phyloP scores from a whole-genome alignment of 2,113 vertebrate species.

The Aepyceros melampus region DNA sequence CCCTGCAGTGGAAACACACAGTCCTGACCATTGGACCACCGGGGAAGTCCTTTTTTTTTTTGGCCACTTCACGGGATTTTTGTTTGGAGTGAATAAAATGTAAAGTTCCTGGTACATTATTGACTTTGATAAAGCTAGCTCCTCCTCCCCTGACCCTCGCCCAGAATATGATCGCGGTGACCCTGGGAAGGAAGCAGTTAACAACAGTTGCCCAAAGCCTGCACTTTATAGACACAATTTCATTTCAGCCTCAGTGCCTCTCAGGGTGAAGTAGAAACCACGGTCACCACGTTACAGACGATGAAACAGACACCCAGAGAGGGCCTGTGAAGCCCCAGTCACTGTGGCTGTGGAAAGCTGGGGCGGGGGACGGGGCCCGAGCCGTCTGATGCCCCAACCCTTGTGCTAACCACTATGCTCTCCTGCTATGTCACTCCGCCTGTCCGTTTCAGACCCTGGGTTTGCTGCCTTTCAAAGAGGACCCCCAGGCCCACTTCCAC shows the following conservation, averaged over 20 bases:
- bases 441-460: accelerated
- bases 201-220: neutral
- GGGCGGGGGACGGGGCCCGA: neutral
- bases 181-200: neutral
- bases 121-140: neutral
- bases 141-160: neutral
- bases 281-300: neutral
- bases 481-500: neutral
- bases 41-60: neutral
- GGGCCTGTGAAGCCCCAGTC: neutral
- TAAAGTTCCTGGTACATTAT: neutral
- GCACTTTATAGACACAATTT: accelerated
- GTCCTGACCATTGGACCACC: neutral
- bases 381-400: neutral
- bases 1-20: neutral
- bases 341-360: neutral
- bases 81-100: neutral
- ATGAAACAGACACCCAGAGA: neutral
- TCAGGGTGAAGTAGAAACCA: neutral
- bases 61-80: neutral
- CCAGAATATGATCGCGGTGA: accelerated
- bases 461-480: neutral
- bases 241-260: neutral
- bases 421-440: neutral
- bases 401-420: accelerated